These are phyloP conservation scores for Panagrolaimus sp. DNA, from an alignment of 1,140 invertebrate species.

Conservation along the genomic window DNA sequence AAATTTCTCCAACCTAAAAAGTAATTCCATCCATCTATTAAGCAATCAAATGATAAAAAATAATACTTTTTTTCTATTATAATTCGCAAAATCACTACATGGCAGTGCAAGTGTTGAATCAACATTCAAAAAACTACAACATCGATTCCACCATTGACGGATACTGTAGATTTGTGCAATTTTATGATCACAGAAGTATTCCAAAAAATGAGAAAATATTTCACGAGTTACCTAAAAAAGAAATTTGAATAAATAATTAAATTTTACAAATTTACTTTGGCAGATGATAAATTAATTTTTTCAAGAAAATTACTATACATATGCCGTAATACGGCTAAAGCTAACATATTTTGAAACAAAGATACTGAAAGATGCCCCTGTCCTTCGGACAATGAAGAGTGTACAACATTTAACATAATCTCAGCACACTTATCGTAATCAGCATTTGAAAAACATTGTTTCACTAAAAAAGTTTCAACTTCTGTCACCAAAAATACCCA, in stretches of 20 bases:
- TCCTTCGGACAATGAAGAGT: slow-evolving; percentile 5
- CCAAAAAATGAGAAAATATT: slow-evolving; percentile 15
- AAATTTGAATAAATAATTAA: neutral
- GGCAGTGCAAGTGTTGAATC: slow-evolving; percentile 26
- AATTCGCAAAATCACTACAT: slow-evolving; percentile 15
- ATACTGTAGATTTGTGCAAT: slow-evolving; percentile 21
- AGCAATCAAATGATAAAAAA: neutral
- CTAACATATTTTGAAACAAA: neutral
- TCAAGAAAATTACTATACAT: slow-evolving; percentile 19
- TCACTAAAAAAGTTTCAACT: slow-evolving; percentile 18
- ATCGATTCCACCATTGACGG: slow-evolving; percentile 29
- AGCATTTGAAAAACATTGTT: slow-evolving; percentile 20
- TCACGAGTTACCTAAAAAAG: neutral
- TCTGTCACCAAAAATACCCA: neutral
- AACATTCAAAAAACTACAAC: slow-evolving; percentile 19
- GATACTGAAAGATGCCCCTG: neutral
- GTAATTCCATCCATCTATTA: slow-evolving; percentile 23
- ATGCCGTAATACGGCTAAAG: slow-evolving; percentile 19
- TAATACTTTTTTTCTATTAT: slow-evolving; percentile 10
- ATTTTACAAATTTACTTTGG: neutral
- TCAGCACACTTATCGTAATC: slow-evolving; percentile 25
- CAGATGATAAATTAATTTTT: neutral
- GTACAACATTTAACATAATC: slow-evolving; percentile 21
- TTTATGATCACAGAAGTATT: slow-evolving; percentile 20
- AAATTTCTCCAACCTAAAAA: slow-evolving; percentile 22